Evolutionary conservation across 2,113 vertebrate species (phyloP), one percentile per base, ranked within the genome.

Genomic region (Oophaga pumilio): DNA sequence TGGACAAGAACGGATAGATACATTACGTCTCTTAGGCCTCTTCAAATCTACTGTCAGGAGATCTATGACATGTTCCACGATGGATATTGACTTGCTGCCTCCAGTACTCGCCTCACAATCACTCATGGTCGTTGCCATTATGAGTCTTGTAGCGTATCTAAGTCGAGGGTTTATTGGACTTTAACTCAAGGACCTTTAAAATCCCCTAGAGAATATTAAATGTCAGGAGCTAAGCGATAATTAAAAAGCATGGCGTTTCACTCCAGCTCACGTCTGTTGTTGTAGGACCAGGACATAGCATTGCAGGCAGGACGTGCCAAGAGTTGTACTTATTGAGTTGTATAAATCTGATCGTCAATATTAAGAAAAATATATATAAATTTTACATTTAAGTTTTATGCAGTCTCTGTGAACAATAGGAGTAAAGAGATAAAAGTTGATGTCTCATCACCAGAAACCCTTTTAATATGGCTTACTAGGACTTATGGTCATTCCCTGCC

Each of bases 81-180:
- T 86, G 74, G 84, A 50, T 86, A 86, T 86, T 86, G 84, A 86
- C 69, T 76, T 86, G 57, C 57, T 86, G 85, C 85, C 85, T 52
- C 62, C 22, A 69, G 59, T 69, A 79, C 57, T 86, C 64, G 76
- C 64, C 33, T 69, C 76, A 69, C 50, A 86, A 79, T 86, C 85
- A 86, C 76, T 86, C 85, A 79, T 53, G 59, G 22, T 56, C 20
- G 49, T 33, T 78, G 50, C 85, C 62, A 77, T 50, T 79, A 69
- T 43, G 60, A 79, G 49, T 33, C 26, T 59, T 17, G 56, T 73
- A 69, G 50, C 17, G 43, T 24, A 26, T 69, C 49, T 64, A 52
- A 69, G 76, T 56, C 49, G 62, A 77, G 22, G 43, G n/a, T 86
- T 85, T 78, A 86, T 86, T 77, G 62, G 57, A 66, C 43, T 49